A percentile compares a stretch with the other conserved stretches of the same genome.
Evolutionary conservation across 1,140 invertebrate species (phyloP).

Genomic region (Onthophagus taurus): DNA sequence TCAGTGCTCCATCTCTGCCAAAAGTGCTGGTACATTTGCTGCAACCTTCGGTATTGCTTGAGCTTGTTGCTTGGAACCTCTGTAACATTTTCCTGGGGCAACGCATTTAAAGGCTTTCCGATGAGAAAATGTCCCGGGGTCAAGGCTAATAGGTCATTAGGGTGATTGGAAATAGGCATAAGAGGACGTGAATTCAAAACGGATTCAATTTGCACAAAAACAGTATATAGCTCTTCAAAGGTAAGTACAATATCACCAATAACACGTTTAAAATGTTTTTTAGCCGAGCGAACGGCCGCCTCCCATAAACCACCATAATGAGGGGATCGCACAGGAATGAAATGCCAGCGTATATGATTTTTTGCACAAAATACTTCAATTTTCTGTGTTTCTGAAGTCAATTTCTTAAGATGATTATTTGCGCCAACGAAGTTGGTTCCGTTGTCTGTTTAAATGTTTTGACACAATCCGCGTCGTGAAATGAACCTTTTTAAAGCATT

Average conservation of each 20-base stretch:
- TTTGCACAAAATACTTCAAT: not conserved
- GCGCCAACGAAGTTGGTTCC: slow-evolving; percentile 5
- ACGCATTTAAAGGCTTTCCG: not conserved
- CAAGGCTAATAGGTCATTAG: not conserved
- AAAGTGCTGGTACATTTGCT: too few relatives aligned
- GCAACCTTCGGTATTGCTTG: too few relatives aligned
- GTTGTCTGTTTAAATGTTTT: slow-evolving; percentile 1
- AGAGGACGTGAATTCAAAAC: slow-evolving; percentile 2
- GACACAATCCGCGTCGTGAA: not conserved
- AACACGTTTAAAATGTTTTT: slow-evolving; percentile 4
- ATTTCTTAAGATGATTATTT: not conserved
- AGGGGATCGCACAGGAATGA: not conserved
- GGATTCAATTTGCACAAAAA: slow-evolving; percentile 4
- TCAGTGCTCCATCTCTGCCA: too few relatives aligned
- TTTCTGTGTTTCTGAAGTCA: not conserved
- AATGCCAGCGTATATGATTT: not conserved
- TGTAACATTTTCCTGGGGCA: not conserved
- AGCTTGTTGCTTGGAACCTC: not conserved
- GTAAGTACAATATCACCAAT: not conserved
- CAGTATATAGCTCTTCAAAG: not conserved
- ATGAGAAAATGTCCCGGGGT: slow-evolving; percentile 4
- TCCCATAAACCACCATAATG: slow-evolving; percentile 6
- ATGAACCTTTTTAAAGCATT: not conserved
- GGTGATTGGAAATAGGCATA: not conserved
- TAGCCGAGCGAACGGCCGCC: not conserved